Base-by-base conservation (phyloP, 2,113 vertebrate species). In the Phrynosoma platyrhinos region DNA sequence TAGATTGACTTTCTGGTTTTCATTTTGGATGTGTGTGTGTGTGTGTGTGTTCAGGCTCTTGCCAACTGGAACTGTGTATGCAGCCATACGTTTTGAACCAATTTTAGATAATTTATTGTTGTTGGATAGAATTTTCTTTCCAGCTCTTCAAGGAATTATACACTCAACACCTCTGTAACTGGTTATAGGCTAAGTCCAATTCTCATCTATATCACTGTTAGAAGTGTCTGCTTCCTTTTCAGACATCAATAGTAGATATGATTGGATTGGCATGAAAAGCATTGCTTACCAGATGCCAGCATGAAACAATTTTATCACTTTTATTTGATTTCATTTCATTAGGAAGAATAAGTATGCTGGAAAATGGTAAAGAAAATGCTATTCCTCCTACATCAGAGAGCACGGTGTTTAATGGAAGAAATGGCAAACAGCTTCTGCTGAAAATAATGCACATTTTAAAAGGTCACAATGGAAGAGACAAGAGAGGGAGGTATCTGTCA, bases 41-140 rank as follows among this genome's bases (percentile, higher is more conserved):
- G 92, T 30, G 90, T 95, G 91, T 96, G n/a, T 6, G 14, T 84
- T 88, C 77, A 94, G 86, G 69, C 78, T 88, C 91, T 95, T 85
- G 94, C 90, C 95, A 85, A n/a, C 13, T 10, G 52, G 64, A 86
- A 91, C 89, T 88, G 52, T 90, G 88, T 85, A 94, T 52, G 84
- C 92, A 91, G 95, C 95, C 62, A 71, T 79, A 91, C 47, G 95
- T 82, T 86, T 90, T 90, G 84, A 91, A 94, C 94, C 78, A 95
- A 88, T 90, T 92, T 95, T 82, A 87, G 87, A 93, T 93, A 96
- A 96, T 96, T 95, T 96, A 97, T 81, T 93, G 87, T 79, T 88
- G 12, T 82, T 94, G 82, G 79, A 85, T 88, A 91, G 88, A 85
- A 2, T 93, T 93, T 94, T 69, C 16, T 85, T 94, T 90, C 88